Percentiles rank a stretch among this genome's conserved stretches.
Conservation (phyloP, 2,888 invertebrate species). For the Deroplatys truncata region DNA sequence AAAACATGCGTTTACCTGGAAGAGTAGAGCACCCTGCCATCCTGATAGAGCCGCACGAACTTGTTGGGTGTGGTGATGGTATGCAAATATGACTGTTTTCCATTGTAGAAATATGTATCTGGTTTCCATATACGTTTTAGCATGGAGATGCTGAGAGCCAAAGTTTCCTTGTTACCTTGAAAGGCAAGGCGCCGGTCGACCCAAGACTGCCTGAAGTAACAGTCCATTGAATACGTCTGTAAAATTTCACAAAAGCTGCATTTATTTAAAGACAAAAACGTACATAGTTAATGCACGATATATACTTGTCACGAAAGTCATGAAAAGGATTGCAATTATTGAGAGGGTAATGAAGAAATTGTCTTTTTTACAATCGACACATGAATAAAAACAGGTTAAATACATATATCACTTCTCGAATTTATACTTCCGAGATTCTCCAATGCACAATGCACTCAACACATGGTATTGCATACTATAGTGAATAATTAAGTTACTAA, state of each 20-base stretch:
- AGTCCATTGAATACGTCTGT: slow-evolving; percentile 82
- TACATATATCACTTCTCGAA: no score
- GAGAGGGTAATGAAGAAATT: no score
- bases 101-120: slow-evolving; percentile 81
- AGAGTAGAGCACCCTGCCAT: slow-evolving; percentile 71
- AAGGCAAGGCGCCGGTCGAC: slow-evolving; percentile 73
- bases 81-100: slow-evolving; percentile 77
- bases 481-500: no score
- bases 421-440: no score
- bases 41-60: slow-evolving; percentile 70
- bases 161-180: slow-evolving; percentile 56
- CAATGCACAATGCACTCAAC: no score
- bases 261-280: no score
- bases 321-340: no score
- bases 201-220: slow-evolving; percentile 85
- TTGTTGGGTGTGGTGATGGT: slow-evolving; percentile 83
- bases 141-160: slow-evolving; percentile 76
- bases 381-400: no score
- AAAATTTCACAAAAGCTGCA: slow-evolving; percentile 22
- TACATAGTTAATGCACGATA: no score
- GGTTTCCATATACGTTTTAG: slow-evolving; percentile 80
- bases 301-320: no score
- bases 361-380: no score
- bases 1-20: slow-evolving; percentile 53
- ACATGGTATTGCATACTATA: no score